A percentile compares a stretch with the other conserved stretches of the same genome.
Conservation (phyloP, 2,797 vertebrate genomes). For the Cossypha polioptera region DNA sequence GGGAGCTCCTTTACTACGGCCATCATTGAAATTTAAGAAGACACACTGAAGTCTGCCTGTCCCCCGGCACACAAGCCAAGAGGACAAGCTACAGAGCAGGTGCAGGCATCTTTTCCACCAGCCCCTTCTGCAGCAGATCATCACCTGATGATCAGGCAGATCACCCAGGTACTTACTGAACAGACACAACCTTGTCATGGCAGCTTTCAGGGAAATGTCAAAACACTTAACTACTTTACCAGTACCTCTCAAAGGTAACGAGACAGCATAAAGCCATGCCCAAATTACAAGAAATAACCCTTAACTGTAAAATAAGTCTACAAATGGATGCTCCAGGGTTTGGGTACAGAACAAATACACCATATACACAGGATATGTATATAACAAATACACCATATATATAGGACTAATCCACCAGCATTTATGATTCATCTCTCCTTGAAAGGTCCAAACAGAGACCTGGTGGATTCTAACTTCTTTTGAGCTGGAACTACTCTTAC, state of each 20-base stretch:
- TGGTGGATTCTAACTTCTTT: neutral
- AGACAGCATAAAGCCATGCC: neutral
- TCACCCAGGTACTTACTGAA: neutral
- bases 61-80: neutral
- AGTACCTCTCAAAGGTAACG: neutral
- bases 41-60: neutral
- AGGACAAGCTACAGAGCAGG: neutral
- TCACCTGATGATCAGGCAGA: neutral
- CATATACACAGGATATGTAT: neutral
- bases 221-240: neutral
- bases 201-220: neutral
- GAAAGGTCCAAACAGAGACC: neutral
- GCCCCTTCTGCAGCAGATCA: neutral
- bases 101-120: neutral
- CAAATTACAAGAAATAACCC: neutral
- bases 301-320: neutral
- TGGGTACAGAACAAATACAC: neutral
- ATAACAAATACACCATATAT: neutral
- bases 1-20: neutral
- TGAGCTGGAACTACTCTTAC: neutral
- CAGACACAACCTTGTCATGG: neutral
- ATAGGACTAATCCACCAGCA: neutral
- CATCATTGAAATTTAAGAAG: neutral
- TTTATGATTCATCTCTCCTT: neutral
- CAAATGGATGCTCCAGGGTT: neutral